Evolutionary conservation across 2,113 vertebrate species (phyloP).

Genomic region (Otis tarda): DNA sequence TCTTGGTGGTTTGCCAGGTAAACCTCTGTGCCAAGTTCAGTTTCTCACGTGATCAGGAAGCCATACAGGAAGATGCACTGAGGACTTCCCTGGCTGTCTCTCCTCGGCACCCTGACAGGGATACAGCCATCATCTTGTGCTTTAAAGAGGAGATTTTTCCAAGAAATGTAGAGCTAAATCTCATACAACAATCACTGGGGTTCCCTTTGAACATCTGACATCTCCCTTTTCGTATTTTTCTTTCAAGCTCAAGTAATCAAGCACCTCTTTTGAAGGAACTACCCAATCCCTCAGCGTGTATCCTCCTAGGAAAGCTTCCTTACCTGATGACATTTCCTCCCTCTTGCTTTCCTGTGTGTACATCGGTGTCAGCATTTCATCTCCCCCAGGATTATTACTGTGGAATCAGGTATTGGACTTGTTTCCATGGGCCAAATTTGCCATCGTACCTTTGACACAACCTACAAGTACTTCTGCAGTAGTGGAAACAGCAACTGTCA

Average conservation of each 20-base stretch:
- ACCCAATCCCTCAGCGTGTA: neutral
- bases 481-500: neutral
- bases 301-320: neutral
- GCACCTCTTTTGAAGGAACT: neutral
- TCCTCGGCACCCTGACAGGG: neutral
- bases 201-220: neutral
- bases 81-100: neutral
- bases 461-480: neutral
- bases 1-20: constrained; percentile 17
- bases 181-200: neutral
- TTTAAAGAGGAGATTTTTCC: neutral
- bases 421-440: neutral
- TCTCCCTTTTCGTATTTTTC: neutral
- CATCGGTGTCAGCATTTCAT: neutral
- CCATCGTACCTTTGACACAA: neutral
- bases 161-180: neutral
- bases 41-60: constrained; percentile 1
- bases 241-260: neutral
- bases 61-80: neutral
- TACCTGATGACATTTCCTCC: neutral
- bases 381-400: neutral
- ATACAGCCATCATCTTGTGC: neutral
- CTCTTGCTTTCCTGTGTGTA: neutral
- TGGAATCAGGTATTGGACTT: neutral
- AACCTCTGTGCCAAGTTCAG: neutral